Percentiles rank a stretch among this genome's conserved stretches.
phyloP scores from a whole-genome alignment of 2,113 vertebrate species.

The Oxygymnocypris stewartii region DNA sequence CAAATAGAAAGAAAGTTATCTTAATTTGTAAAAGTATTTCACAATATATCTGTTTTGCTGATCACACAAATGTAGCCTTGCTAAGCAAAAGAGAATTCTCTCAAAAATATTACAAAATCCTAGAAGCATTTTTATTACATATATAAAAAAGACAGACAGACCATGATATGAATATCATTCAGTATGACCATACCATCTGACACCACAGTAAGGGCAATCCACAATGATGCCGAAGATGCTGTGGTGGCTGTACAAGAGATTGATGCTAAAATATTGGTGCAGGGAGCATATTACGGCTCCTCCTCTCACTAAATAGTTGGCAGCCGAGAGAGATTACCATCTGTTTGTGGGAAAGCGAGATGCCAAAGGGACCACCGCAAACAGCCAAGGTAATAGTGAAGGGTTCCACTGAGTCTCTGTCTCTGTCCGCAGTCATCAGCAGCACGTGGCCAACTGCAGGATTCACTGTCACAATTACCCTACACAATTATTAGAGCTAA shows the following conservation, averaged over 20 bases:
- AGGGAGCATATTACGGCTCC: slow-evolving; percentile 54
- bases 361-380: slow-evolving; percentile 63
- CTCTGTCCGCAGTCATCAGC: slow-evolving; percentile 52
- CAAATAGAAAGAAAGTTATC: no score
- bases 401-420: slow-evolving; percentile 71
- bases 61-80: neutral
- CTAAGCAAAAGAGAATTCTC: neutral
- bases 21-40: neutral
- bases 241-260: slow-evolving; percentile 50
- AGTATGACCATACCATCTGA: neutral
- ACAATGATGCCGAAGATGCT: neutral
- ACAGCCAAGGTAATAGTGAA: slow-evolving; percentile 73
- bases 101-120: neutral
- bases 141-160: neutral
- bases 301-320: slow-evolving; percentile 68
- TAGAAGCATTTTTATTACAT: no score
- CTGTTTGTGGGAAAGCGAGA: slow-evolving; percentile 69
- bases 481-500: slow-evolving; percentile 31
- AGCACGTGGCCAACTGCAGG: slow-evolving; percentile 45
- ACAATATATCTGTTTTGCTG: neutral
- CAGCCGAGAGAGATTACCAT: slow-evolving; percentile 65
- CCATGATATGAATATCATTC: neutral
- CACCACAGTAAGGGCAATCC: neutral
- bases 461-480: slow-evolving; percentile 53
- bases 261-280: slow-evolving; percentile 45